Percentiles rank a stretch among this genome's conserved stretches.
Conservation (phyloP, 30 jellyfish, hydroid and myxozoan genomes). For the Aurelia aurita complex sp. Pacific region DNA sequence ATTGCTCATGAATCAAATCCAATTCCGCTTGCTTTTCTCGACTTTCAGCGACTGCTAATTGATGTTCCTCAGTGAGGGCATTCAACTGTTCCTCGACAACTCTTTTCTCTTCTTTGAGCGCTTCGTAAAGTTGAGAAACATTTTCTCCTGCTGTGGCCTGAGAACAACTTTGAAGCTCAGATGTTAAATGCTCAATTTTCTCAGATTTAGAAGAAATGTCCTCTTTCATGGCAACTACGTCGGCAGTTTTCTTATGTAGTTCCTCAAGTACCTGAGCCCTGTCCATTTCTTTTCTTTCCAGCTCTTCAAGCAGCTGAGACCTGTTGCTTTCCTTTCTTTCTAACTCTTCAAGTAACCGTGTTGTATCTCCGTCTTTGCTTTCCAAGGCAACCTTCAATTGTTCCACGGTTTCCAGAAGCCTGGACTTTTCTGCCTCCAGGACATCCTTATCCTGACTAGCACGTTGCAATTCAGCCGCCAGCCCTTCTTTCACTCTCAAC, state of each 20-base stretch:
- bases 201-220: neutral
- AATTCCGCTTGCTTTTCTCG: constrained; percentile 36
- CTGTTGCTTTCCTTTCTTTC: neutral
- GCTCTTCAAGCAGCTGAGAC: constrained; percentile 15
- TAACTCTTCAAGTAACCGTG: neutral
- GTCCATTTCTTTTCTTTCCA: neutral
- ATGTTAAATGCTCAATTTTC: constrained; percentile 4
- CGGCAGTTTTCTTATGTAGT: neutral
- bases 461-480: neutral
- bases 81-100: neutral
- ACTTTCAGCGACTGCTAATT: neutral
- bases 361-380: neutral
- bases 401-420: constrained; percentile 16
- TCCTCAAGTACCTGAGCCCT: too few relatives aligned
- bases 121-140: neutral
- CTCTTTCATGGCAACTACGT: neutral
- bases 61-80: neutral
- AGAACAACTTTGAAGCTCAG: neutral
- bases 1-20: constrained; percentile 37
- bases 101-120: constrained; percentile 17
- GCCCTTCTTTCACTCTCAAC: neutral
- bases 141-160: neutral
- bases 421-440: neutral
- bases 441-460: neutral
- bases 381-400: constrained; percentile 9